phyloP scores from a whole-genome alignment of 2,888 invertebrate species.

The Aspidiotus destructor region DNA sequence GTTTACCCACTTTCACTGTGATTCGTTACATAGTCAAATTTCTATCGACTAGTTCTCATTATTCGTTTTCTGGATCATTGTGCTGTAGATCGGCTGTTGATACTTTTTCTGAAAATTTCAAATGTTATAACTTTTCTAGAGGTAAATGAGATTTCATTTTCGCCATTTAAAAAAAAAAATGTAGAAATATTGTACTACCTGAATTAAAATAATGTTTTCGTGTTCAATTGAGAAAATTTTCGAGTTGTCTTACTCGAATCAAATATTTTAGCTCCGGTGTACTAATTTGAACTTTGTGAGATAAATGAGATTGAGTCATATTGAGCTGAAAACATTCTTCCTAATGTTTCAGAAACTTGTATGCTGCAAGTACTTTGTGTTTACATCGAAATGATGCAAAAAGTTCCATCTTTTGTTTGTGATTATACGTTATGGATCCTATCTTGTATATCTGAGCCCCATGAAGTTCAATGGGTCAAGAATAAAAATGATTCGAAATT shows the following conservation, averaged over 20 bases:
- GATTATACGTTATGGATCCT: conserved; percentile 5
- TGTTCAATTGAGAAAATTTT: too few relatives aligned
- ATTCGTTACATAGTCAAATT: conserved; percentile 20
- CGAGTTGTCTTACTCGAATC: background rate
- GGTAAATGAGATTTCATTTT: conserved; percentile 3
- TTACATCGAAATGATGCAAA: conserved; percentile 9
- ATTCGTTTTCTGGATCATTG: conserved; percentile 3
- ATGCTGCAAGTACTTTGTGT: conserved; percentile 24
- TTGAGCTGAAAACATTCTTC: background rate
- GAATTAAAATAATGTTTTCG: too few relatives aligned
- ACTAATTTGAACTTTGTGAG: background rate
- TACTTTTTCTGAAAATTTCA: conserved; percentile 22
- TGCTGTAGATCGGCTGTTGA: conserved; percentile 25
- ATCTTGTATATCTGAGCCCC: background rate
- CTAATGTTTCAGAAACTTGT: conserved; percentile 20
- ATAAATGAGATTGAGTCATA: too few relatives aligned
- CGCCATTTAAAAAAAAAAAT: background rate
- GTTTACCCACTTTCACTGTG: conserved; percentile 14
- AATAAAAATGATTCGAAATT: conserved; percentile 19
- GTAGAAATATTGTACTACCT: background rate
- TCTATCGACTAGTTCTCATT: conserved; percentile 3
- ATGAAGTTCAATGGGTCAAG: conserved; percentile 7
- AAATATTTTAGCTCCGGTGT: background rate
- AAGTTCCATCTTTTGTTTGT: conserved; percentile 4
- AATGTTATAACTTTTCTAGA: conserved; percentile 6